These are phyloP conservation scores for Dastarcus helophoroides DNA, from an alignment of 2,888 invertebrate genomes.

Conservation along the genomic window DNA sequence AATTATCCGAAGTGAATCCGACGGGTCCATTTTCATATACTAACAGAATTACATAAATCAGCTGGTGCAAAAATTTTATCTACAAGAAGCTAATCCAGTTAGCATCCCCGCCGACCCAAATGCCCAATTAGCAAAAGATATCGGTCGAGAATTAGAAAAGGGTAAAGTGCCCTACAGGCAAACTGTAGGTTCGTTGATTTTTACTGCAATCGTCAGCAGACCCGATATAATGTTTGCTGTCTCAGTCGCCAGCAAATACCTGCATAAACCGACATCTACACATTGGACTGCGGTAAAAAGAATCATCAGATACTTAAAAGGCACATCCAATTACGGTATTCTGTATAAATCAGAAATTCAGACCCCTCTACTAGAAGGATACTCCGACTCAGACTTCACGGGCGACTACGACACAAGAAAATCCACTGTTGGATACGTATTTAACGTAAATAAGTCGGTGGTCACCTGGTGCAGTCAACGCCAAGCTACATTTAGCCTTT, in stretches of 20 bases:
- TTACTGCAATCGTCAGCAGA: constrained; percentile 13
- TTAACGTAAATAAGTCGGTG: constrained; percentile 17
- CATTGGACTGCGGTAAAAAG: constrained; percentile 16
- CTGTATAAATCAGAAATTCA: constrained; percentile 11
- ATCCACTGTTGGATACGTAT: constrained; percentile 21
- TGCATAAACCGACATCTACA: constrained; percentile 8
- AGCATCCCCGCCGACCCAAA: constrained; percentile 8
- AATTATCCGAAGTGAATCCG: constrained; percentile 5
- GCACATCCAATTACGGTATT: constrained; percentile 15
- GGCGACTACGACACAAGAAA: constrained; percentile 17
- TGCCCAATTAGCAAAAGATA: constrained; percentile 1
- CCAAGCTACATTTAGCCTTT: constrained; percentile 20
- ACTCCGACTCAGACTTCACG: constrained; percentile 20
- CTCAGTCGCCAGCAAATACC: constrained; percentile 13
- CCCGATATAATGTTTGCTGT: constrained; percentile 18
- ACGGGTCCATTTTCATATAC: constrained; percentile 8
- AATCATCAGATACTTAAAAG: constrained; percentile 20
- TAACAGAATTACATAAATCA: constrained; percentile 6
- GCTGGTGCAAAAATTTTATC: constrained; percentile 8
- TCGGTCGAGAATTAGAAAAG: background rate
- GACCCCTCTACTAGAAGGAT: constrained; percentile 13
- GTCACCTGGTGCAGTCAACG: constrained; percentile 22
- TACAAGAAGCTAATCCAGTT: constrained; percentile 5
- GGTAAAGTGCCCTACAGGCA: constrained; percentile 11
- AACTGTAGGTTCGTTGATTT: constrained; percentile 16